These are phyloP conservation scores for Crenichthys baileyi DNA, from an alignment of 2,797 vertebrate genomes.

Conservation along the genomic window DNA sequence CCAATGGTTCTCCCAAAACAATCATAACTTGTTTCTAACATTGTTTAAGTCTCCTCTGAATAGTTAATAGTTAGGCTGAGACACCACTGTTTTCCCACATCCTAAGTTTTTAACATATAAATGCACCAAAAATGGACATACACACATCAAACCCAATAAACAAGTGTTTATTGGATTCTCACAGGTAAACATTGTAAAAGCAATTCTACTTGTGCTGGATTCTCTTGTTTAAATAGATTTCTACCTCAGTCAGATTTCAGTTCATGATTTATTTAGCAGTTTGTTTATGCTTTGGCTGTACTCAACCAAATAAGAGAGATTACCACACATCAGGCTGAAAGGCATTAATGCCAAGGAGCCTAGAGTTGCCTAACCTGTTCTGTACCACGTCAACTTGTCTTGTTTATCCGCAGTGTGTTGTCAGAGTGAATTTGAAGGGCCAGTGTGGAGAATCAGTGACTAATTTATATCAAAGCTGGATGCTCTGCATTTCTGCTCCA, in stretches of 20 bases:
- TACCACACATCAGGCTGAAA: background rate
- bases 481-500: slow-evolving; percentile 54
- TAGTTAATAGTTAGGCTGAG: background rate
- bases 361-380: slow-evolving; percentile 17
- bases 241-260: background rate
- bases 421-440: background rate
- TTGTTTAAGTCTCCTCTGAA: background rate
- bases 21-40: background rate
- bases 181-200: background rate
- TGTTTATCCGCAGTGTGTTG: slow-evolving; percentile 2
- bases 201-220: background rate
- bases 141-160: background rate
- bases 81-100: no score
- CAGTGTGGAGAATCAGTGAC: slow-evolving; percentile 61
- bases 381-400: slow-evolving; percentile 1
- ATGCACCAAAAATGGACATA: background rate
- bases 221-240: background rate
- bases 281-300: background rate
- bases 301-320: background rate
- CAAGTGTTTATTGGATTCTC: background rate
- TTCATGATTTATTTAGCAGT: background rate
- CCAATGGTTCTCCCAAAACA: background rate
- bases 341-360: background rate
- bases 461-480: slow-evolving; percentile 71
- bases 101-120: no score